Evolutionary conservation across 2,797 vertebrate genomes (phyloP).

Genomic region (Enteromius viviparus): DNA sequence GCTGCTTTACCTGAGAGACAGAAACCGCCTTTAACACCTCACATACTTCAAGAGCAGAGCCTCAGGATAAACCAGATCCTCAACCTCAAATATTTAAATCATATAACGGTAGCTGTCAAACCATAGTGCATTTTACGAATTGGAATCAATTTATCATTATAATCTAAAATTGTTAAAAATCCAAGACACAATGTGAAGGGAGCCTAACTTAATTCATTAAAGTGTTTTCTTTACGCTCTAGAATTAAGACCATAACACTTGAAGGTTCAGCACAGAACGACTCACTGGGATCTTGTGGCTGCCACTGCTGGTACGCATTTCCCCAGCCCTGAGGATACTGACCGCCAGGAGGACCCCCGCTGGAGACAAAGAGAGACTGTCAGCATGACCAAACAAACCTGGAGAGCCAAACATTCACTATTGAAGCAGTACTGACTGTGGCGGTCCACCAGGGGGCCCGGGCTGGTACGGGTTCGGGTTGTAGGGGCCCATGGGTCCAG

Average conservation of each 20-base stretch:
- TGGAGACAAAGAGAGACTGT: slow-evolving; percentile 56
- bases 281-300: slow-evolving; percentile 89
- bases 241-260: neutral
- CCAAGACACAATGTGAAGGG: neutral
- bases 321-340: slow-evolving; percentile 94
- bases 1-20: slow-evolving; percentile 81
- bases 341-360: slow-evolving; percentile 85
- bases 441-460: slow-evolving; percentile 88
- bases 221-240: neutral
- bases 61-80: neutral
- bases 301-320: slow-evolving; percentile 90
- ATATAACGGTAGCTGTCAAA: too few species aligned
- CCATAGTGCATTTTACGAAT: too few species aligned
- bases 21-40: slow-evolving; percentile 48
- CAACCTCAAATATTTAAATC: too few species aligned
- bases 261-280: neutral
- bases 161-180: too few species aligned
- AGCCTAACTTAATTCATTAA: neutral
- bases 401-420: neutral
- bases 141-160: too few species aligned
- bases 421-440: slow-evolving; percentile 82
- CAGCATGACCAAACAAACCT: neutral
- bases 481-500: slow-evolving; percentile 91
- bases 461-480: slow-evolving; percentile 91
- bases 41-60: neutral